Base-by-base conservation (phyloP, 1,140 invertebrate genomes). In the Armadillidium nasatum region DNA sequence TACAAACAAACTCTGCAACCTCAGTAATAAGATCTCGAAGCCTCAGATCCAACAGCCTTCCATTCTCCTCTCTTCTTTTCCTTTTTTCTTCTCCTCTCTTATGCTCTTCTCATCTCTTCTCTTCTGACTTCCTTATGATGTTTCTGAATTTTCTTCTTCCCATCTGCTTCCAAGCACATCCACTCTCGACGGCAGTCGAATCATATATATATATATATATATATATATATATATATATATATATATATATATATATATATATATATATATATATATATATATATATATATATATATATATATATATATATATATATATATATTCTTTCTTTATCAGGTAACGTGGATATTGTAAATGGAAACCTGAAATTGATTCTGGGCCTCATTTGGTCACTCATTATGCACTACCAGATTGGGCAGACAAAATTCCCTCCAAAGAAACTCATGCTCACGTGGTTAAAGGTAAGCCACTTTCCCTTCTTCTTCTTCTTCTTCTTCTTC, bases 341-440 rank as follows among this genome's bases (percentile, higher is more conserved):
- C 85, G 93, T 96, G 77, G 97, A 99, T 85, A 97, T 99, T 77
- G 94, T 98, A 15, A 97, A 97, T 86, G 97, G 97, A 68, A 99
- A 98, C 86, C 85, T 96, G 50, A 98, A 98, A 86, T 86, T 99
- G 73, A 98, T 98, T 80, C 88, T 99, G 66, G 96, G 96, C 13
- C 86, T 99, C 70, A 95, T 99, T 83, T 99, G 97, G 97, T 97
- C 94, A 15, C 88, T 99, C 67, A 98, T 99, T 84, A 93, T 98
- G 23, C 89, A 96, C 76, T 99, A 98, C 85, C 97, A 99, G 89
- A 97, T 98, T 82, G 95, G 95, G 74, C 89, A 94, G 82, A 94
- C 94, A 83, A 97, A 98, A 87, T 97, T 97, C 85, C 96, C 96
- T 74, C 96, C 97, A 33, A 94, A 96, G 86, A 98, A 98, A 86